These are phyloP conservation scores for Cataglyphis hispanica DNA, from an alignment of 1,140 invertebrate genomes.

Conservation along the genomic window DNA sequence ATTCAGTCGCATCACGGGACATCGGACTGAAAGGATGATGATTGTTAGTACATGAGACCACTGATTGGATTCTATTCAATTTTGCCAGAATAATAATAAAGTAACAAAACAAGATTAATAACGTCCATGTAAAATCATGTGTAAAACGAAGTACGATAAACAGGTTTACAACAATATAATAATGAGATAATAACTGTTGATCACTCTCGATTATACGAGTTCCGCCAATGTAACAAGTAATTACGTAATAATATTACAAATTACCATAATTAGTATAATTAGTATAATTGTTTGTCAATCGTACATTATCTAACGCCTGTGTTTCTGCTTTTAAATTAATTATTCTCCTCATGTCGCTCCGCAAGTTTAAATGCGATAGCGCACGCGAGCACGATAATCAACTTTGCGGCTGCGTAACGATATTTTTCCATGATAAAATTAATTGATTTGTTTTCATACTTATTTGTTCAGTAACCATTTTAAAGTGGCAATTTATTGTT, in stretches of 20 bases:
- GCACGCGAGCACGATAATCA: neutral
- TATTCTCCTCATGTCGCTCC: neutral
- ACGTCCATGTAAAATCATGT: neutral
- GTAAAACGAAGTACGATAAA: neutral
- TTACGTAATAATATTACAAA: neutral
- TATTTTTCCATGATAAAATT: conserved; percentile 9
- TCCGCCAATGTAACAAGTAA: neutral
- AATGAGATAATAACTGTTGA: neutral
- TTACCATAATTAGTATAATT: neutral
- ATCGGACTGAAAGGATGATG: conserved; percentile 67
- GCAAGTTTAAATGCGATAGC: neutral
- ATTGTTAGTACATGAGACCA: neutral
- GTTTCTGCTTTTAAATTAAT: neutral
- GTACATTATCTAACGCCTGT: neutral
- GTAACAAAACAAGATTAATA: neutral
- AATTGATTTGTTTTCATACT: neutral
- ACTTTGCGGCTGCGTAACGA: neutral
- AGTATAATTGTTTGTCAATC: neutral
- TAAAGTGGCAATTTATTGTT: neutral
- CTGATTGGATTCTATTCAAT: too few species aligned
- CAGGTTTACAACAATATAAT: neutral
- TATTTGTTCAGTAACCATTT: neutral
- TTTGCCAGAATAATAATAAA: neutral
- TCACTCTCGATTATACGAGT: too few species aligned
- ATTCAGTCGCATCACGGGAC: conserved; percentile 75